Evolutionary conservation across 2,113 vertebrate species (phyloP), one percentile per base, ranked within the genome.

Genomic region (Mastomys coucha): DNA sequence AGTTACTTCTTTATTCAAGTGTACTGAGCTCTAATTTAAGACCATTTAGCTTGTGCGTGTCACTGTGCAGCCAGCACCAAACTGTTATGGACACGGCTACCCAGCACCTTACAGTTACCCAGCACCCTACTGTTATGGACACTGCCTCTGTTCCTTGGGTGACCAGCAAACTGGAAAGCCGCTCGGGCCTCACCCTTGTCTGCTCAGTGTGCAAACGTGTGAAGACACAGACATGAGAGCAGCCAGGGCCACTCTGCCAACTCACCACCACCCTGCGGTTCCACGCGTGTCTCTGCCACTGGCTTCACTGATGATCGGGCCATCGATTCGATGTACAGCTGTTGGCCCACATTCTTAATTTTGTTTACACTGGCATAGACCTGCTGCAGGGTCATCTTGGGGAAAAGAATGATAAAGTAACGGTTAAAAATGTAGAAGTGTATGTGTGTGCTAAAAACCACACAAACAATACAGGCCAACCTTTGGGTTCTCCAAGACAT

Each of bases 291-390:
- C 78, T 60, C 36, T 10, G 8, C n/a, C 0, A 75, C 85, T 2
- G 20, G 97, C 72, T 93, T 84, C 9, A 39, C 69, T 53, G 97
- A 97, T 0, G 94, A 53, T 95, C 98, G 99, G 95, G 98, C 98
- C 84, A 96, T 97, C 0, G 99, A 99, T 10, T 99, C 98, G 58
- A 99, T 56, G 96, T 98, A 99, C 1, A 98, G 97, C 96, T 98
- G 99, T 96, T 99, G 99, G 4, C 99, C 99, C 94, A 98, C 97
- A 72, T 98, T 98, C 98, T 99, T 99, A 65, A 99, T 98, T 95
- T 98, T 97, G 95, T 99, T 99, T 8, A 99, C 99, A 96, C 99
- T 98, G 94, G 99, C 98, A 97, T 98, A 99, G 94, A 99, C 98
- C 95, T 99, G 99, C 93, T 99, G 99, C 94, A 99, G 97, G 10